Evolutionary conservation across 2,888 invertebrate species (phyloP).

Genomic region (Ichneumoninae sp.): DNA sequence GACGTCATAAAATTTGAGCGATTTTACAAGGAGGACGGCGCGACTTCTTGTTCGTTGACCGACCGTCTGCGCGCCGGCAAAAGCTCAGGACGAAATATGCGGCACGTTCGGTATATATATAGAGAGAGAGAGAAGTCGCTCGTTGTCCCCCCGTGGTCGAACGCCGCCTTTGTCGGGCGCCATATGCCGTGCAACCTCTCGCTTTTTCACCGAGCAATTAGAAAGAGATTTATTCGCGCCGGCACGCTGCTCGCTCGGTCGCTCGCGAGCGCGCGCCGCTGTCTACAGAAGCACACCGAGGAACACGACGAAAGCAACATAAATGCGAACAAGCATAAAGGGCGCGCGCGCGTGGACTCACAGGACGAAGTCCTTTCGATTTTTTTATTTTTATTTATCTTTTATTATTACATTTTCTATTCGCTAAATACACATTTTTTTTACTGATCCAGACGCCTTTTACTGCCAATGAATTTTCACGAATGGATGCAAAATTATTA

Average conservation of each 20-base stretch:
- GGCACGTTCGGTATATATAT: conserved; percentile 46
- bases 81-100: conserved; percentile 60
- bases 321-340: conserved; percentile 25
- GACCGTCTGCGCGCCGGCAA: conserved; percentile 38
- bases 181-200: conserved; percentile 74
- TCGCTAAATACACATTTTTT: neutral
- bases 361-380: neutral
- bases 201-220: conserved; percentile 81
- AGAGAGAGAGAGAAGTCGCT: conserved; percentile 53
- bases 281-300: conserved; percentile 14
- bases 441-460: neutral
- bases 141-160: conserved; percentile 36
- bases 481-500: too few species aligned
- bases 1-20: conserved; percentile 11
- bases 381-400: neutral
- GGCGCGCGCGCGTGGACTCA: conserved; percentile 19
- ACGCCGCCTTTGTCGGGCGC: conserved; percentile 79
- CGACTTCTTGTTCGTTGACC: conserved; percentile 39
- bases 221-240: conserved; percentile 81
- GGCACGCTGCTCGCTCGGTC: conserved; percentile 71
- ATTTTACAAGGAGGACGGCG: conserved; percentile 52
- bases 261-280: conserved; percentile 45
- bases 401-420: conserved; percentile 3
- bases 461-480: neutral
- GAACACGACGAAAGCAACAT: conserved; percentile 36